Conservation (phyloP, 2,113 vertebrate genomes). For the Pseudorectes ferrugineus region DNA sequence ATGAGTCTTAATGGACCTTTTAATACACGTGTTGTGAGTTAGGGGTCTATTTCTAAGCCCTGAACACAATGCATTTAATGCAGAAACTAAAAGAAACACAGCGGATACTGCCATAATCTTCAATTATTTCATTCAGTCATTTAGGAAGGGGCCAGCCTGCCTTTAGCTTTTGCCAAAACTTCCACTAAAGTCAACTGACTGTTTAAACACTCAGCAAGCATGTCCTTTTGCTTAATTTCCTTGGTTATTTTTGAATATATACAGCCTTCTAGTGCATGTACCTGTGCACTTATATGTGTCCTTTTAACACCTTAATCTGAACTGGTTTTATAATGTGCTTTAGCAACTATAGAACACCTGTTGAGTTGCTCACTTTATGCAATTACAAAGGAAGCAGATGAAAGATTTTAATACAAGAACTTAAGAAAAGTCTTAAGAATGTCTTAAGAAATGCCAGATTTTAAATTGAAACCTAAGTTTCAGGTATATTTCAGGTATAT, state of each 20-base stretch:
- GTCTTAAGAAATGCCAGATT: background rate
- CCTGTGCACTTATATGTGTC: background rate
- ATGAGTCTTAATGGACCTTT: background rate
- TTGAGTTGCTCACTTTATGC: background rate
- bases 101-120: background rate
- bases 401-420: background rate
- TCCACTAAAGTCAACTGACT: background rate
- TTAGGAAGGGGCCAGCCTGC: background rate
- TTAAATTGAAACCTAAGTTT: background rate
- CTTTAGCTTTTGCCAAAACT: background rate
- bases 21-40: background rate
- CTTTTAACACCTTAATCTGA: background rate
- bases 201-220: background rate
- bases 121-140: background rate
- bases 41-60: background rate
- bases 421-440: background rate
- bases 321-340: background rate
- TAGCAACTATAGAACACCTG: background rate
- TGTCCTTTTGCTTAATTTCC: background rate
- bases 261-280: background rate
- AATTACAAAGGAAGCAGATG: background rate
- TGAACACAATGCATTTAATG: background rate
- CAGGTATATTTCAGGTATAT: background rate
- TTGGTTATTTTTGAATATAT: background rate
- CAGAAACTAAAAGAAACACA: background rate